These are phyloP conservation scores for Oreochromis tanganicae DNA, from an alignment of 2,113 vertebrate genomes.

Conservation along the genomic window DNA sequence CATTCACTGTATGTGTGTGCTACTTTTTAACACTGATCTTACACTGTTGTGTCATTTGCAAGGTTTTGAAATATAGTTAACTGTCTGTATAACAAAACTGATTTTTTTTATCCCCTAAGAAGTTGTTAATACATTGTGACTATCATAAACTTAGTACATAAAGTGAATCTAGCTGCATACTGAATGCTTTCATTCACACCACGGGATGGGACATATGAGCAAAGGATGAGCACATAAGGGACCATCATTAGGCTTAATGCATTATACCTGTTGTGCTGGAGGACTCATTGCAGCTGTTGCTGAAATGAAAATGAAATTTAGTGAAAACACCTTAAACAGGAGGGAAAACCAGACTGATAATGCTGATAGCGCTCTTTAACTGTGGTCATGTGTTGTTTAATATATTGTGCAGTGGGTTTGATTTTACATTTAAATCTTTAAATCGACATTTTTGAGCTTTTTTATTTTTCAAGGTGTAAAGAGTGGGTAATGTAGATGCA, in stretches of 20 bases:
- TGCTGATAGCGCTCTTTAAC: not conserved
- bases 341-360: not conserved
- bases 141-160: constrained; percentile 11
- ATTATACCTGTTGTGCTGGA: not conserved
- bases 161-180: not conserved
- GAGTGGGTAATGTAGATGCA: not conserved
- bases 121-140: not conserved
- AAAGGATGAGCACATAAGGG: not conserved
- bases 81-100: not conserved
- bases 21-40: not conserved
- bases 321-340: not conserved
- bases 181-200: not conserved
- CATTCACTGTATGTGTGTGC: not conserved
- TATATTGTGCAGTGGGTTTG: not conserved
- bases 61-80: not conserved
- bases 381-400: not conserved
- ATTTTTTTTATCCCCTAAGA: not conserved
- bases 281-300: constrained; percentile 59
- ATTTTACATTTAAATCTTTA: not conserved
- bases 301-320: not conserved
- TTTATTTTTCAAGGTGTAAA: not conserved
- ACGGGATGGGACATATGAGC: not conserved
- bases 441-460: not conserved
- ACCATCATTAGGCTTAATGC: not conserved
- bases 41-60: not conserved